Percentiles rank a stretch among this genome's conserved stretches.
These are phyloP conservation scores for Ganaspis brasiliensis DNA, from an alignment of 2,888 invertebrate genomes.

Conservation along the genomic window DNA sequence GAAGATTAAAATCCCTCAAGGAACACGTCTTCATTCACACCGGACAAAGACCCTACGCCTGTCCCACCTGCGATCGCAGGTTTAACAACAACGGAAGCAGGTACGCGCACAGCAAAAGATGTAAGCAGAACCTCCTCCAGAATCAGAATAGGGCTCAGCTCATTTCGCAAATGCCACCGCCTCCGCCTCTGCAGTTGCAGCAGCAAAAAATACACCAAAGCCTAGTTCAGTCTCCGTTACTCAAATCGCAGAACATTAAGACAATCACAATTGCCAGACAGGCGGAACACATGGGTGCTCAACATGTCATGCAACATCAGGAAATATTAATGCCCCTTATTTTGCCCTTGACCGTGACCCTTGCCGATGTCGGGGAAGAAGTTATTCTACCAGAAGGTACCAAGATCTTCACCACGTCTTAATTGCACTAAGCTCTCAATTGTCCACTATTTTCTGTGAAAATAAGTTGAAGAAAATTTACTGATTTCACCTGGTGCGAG, in stretches of 20 bases:
- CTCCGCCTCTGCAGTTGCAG: conserved; percentile 56
- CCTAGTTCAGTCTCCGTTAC: conserved; percentile 65
- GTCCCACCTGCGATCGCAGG: conserved; percentile 77
- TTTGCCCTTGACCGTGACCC: conserved; percentile 76
- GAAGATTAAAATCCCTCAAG: conserved; percentile 76
- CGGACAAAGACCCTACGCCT: conserved; percentile 78
- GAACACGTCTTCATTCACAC: conserved; percentile 79
- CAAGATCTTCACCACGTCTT: conserved; percentile 77
- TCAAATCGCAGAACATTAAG: conserved; percentile 76
- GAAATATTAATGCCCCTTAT: conserved; percentile 79
- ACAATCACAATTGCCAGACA: conserved; percentile 77
- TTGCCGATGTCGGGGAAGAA: conserved; percentile 77
- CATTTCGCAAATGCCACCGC: conserved; percentile 60
- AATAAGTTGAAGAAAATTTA: no score
- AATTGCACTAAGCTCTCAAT: conserved; percentile 55
- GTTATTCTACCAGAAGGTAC: conserved; percentile 78
- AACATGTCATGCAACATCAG: conserved; percentile 76
- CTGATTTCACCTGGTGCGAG: no score
- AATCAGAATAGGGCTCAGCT: conserved; percentile 68
- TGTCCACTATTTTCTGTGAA: conserved; percentile 8
- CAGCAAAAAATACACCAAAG: conserved; percentile 61
- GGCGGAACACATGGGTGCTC: conserved; percentile 67
- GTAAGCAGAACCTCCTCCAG: conserved; percentile 76
- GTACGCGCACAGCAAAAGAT: conserved; percentile 78
- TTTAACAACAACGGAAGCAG: conserved; percentile 79